Evolutionary conservation across 2,888 invertebrate genomes (phyloP).

Genomic region (Drosophila formosana): DNA sequence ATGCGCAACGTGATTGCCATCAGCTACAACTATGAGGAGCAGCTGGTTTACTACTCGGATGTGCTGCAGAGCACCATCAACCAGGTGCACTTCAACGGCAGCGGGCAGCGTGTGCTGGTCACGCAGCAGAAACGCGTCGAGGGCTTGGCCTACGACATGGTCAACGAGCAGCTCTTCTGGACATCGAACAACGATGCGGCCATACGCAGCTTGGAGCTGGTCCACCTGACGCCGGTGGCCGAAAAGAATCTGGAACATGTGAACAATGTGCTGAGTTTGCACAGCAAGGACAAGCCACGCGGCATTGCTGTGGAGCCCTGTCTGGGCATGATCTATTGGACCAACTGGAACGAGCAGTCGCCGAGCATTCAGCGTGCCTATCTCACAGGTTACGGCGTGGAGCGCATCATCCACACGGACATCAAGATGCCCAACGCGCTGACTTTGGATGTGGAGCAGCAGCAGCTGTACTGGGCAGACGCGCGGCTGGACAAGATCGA

Average conservation of each 20-base stretch:
- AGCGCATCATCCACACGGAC: slow-evolving; percentile 91
- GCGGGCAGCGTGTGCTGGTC: slow-evolving; percentile 89
- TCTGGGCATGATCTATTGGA: slow-evolving; percentile 91
- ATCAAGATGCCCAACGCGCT: slow-evolving; percentile 95
- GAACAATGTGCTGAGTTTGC: slow-evolving; percentile 88
- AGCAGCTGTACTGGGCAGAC: slow-evolving; percentile 94
- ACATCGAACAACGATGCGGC: slow-evolving; percentile 93
- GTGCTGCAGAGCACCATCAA: slow-evolving; percentile 94
- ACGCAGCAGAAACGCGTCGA: slow-evolving; percentile 93
- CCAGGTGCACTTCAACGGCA: slow-evolving; percentile 92
- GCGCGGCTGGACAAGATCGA: slow-evolving; percentile 94
- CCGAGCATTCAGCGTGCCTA: slow-evolving; percentile 93
- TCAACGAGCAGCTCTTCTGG: slow-evolving; percentile 92
- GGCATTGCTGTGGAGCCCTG: slow-evolving; percentile 95
- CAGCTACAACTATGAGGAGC: slow-evolving; percentile 90
- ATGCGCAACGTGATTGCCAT: slow-evolving; percentile 95
- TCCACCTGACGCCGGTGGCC: slow-evolving; percentile 54
- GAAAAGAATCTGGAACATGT: slow-evolving; percentile 86
- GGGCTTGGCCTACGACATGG: slow-evolving; percentile 92
- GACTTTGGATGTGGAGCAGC: slow-evolving; percentile 90
- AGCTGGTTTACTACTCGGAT: slow-evolving; percentile 94
- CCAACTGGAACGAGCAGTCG: slow-evolving; percentile 93
- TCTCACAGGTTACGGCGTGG: slow-evolving; percentile 88
- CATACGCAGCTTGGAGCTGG: slow-evolving; percentile 85
- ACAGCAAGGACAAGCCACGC: slow-evolving; percentile 91